These are phyloP conservation scores for Drosophila nr. perissopoda DNA, from an alignment of 2,888 invertebrate species.

Conservation along the genomic window DNA sequence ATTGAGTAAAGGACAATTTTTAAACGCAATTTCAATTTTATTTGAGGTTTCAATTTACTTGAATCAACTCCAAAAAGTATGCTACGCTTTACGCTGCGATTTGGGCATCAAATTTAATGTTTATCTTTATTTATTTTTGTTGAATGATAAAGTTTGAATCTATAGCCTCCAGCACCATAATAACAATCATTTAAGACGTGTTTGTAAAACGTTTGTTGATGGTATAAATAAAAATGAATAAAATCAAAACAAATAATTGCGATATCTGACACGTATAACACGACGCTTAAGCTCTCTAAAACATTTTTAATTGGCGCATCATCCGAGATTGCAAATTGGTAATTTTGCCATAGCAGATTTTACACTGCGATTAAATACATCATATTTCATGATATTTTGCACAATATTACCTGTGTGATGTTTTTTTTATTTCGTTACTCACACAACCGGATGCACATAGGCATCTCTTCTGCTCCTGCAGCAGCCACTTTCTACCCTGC, in stretches of 20 bases:
- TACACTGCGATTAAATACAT: neutral
- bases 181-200: neutral
- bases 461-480: conserved; percentile 23
- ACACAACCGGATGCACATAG: conserved; percentile 20
- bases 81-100: neutral
- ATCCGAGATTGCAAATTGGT: neutral
- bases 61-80: conserved; percentile 24
- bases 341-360: neutral
- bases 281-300: neutral
- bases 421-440: conserved; percentile 7
- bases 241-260: neutral
- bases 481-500: neutral
- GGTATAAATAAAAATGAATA: neutral
- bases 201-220: neutral
- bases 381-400: neutral
- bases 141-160: neutral
- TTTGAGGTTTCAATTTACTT: neutral
- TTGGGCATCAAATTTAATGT: neutral
- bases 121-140: neutral
- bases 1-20: neutral
- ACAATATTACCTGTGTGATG: conserved; percentile 1
- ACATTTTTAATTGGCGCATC: neutral
- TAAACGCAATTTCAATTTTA: neutral
- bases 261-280: neutral
- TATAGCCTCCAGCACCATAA: neutral